phyloP scores from a whole-genome alignment of 2,113 vertebrate genomes.

The Peromyscus californicus region DNA sequence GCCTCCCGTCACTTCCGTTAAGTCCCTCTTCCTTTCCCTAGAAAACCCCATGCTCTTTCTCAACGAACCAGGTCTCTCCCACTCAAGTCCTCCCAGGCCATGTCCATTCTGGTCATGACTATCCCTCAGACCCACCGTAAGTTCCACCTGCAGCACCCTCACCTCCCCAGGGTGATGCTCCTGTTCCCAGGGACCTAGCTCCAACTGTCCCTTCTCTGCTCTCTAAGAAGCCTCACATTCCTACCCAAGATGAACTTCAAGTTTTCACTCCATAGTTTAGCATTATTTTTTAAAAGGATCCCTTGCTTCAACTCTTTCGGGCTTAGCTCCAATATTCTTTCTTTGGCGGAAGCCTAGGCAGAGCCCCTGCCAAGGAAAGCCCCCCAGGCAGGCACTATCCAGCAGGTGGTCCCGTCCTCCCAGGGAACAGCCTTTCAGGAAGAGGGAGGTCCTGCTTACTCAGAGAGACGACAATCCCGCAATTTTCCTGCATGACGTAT shows the following conservation, averaged over 20 bases:
- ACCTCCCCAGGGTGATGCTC: not conserved
- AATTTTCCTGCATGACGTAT: conserved; percentile 84
- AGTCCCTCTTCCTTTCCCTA: not conserved
- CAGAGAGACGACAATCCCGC: conserved; percentile 82
- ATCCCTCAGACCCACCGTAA: not conserved
- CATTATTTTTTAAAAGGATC: conserved; percentile 38
- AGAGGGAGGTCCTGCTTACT: conserved; percentile 73
- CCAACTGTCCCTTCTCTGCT: not conserved
- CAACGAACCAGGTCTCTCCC: not conserved
- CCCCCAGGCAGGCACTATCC: not conserved
- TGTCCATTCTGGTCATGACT: not conserved
- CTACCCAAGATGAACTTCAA: conserved; percentile 21
- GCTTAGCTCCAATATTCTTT: conserved; percentile 33
- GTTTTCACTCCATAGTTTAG: conserved; percentile 13
- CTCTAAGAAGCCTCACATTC: conserved; percentile 28
- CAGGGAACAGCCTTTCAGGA: not conserved
- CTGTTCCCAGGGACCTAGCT: not conserved
- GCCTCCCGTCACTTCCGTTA: not conserved
- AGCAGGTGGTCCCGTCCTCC: not conserved
- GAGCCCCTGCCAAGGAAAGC: conserved; percentile 10
- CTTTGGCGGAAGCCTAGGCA: not conserved
- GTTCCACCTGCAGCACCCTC: not conserved
- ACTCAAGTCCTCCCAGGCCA: not conserved
- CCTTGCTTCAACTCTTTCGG: conserved; percentile 29
- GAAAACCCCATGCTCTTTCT: conserved; percentile 15